Evolutionary conservation across 2,888 invertebrate genomes (phyloP).

Genomic region (Heteromyza rotundicornis): DNA sequence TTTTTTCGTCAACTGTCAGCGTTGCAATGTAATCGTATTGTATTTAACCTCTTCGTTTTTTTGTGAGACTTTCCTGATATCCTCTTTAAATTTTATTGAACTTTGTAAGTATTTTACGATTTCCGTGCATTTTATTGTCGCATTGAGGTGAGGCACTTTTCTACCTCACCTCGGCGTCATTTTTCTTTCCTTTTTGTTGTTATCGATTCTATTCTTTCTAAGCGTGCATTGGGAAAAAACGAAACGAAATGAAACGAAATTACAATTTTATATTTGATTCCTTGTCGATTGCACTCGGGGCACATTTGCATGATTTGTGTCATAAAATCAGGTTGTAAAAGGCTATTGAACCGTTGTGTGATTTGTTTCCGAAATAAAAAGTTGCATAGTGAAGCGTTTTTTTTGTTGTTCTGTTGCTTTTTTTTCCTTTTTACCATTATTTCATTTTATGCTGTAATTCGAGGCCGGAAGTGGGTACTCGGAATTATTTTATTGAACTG

Average conservation of each 20-base stretch:
- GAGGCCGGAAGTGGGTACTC: too few species aligned
- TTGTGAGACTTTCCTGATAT: background rate
- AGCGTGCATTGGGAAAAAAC: background rate
- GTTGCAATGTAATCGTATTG: background rate
- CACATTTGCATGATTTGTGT: background rate
- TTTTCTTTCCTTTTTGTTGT: background rate
- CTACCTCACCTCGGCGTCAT: background rate
- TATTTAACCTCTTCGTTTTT: too few species aligned
- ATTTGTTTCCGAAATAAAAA: too few species aligned
- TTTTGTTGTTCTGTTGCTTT: too few species aligned
- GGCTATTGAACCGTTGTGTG: background rate
- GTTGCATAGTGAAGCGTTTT: too few species aligned
- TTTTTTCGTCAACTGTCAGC: too few species aligned
- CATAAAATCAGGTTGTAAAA: background rate
- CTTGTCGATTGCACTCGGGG: background rate
- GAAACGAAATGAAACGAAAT: background rate
- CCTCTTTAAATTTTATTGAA: background rate
- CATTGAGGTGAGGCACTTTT: background rate
- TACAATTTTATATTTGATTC: background rate
- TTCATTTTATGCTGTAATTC: too few species aligned
- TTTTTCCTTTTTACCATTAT: too few species aligned
- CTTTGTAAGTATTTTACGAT: too few species aligned
- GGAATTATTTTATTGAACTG: too few species aligned
- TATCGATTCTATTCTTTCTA: background rate
- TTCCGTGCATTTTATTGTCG: background rate